phyloP scores from a whole-genome alignment of 2,113 vertebrate genomes.

The Salminus brasiliensis region DNA sequence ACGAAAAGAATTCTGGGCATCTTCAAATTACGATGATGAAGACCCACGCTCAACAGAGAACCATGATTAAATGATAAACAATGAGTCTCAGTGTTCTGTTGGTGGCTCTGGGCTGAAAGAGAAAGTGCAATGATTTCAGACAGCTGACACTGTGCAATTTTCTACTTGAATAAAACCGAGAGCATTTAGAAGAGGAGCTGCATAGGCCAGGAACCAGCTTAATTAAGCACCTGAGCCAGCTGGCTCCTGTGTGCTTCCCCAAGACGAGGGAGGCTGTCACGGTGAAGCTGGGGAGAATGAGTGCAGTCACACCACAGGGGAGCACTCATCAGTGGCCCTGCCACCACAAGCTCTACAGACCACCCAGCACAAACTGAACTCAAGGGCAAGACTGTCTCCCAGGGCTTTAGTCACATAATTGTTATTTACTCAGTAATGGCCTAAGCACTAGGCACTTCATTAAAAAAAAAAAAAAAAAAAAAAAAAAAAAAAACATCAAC shows the following conservation, averaged over 20 bases:
- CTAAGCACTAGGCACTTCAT: not conserved
- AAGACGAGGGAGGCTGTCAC: not conserved
- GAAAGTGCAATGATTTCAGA: slow-evolving; percentile 18
- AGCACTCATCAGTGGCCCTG: not conserved
- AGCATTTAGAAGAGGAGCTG: slow-evolving; percentile 20
- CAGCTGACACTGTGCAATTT: slow-evolving; percentile 30
- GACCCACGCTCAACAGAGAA: not conserved
- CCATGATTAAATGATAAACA: slow-evolving; percentile 33
- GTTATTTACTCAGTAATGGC: slow-evolving; percentile 8
- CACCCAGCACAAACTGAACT: slow-evolving; percentile 10
- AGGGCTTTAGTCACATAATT: slow-evolving; percentile 3
- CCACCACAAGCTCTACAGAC: not conserved
- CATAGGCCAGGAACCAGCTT: slow-evolving; percentile 34
- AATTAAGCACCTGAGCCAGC: slow-evolving; percentile 45
- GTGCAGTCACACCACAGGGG: slow-evolving; percentile 1
- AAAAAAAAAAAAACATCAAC: too few relatives aligned
- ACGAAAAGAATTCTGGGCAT: slow-evolving; percentile 10
- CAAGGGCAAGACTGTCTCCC: not conserved
- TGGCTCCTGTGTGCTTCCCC: slow-evolving; percentile 34
- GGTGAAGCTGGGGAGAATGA: not conserved
- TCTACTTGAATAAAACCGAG: slow-evolving; percentile 41
- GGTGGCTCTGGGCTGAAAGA: slow-evolving; percentile 11
- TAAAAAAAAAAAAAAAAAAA: too few relatives aligned
- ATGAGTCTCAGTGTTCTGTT: slow-evolving; percentile 23
- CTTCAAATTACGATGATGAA: slow-evolving; percentile 27